A percentile compares a stretch with the other conserved stretches of the same genome.
phyloP scores from a whole-genome alignment of 2,797 vertebrate species.

The Vipera latastei region DNA sequence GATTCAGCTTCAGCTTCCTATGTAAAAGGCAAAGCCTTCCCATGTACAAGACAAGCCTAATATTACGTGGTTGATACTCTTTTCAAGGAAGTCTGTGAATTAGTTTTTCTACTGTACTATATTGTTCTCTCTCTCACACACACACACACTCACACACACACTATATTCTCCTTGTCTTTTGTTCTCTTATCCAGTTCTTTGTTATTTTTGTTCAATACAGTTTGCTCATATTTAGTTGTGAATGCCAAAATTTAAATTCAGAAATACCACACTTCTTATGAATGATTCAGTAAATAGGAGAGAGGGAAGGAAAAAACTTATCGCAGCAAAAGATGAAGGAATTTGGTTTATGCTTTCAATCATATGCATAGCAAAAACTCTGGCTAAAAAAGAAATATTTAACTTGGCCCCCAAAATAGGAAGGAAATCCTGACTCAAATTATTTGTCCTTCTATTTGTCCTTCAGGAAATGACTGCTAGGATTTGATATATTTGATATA shows the following conservation, averaged over 20 bases:
- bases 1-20: neutral
- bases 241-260: neutral
- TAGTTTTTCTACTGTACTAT: neutral
- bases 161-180: neutral
- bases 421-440: neutral
- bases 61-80: neutral
- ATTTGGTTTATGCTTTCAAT: neutral
- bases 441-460: neutral
- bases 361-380: neutral
- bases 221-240: neutral
- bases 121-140: fast-evolving
- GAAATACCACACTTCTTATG: neutral
- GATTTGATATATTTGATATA: neutral
- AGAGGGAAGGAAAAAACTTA: neutral
- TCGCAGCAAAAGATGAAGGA: neutral
- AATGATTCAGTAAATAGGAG: neutral
- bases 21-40: neutral
- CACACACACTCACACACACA: fast-evolving
- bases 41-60: neutral
- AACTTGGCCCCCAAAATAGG: neutral
- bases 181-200: neutral
- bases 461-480: neutral
- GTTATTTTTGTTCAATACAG: neutral
- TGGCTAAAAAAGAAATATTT: neutral
- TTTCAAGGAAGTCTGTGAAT: neutral